Evolutionary conservation across 2,113 vertebrate species (phyloP), one percentile per base, ranked within the genome.

Genomic region (Peromyscus leucopus): DNA sequence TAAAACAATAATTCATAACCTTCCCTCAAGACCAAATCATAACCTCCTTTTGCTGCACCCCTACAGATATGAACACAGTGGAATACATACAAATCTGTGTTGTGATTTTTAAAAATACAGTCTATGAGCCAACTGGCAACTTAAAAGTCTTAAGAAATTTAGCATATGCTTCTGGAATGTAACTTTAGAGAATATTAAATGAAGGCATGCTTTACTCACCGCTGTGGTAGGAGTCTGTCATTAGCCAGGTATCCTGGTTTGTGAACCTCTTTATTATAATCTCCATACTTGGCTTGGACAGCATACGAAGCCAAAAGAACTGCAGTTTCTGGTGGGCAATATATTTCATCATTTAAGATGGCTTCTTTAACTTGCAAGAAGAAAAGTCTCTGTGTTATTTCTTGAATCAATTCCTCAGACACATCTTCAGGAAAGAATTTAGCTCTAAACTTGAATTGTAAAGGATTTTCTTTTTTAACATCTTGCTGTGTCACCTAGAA

Each of bases 381-480:
- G 99, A 99, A 99, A 89, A 99, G 99, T 98, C 99, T 99, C 98
- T 99, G 99, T 8, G 99, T 99, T 98, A 99, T 99, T 98, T 99
- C 99, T 98, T 99, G 99, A 98, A 99, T 99, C 87, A 99, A 98
- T 95, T 99, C 99, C 98, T 99, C 99, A 28, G 99, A 99, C 85
- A 99, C 99, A 91, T 99, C 99, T 98, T 99, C 99, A 39, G 99
- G 99, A 98, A 99, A 99, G 98, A 99, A 99, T 98, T 99, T 99
- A 96, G 99, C 99, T 98, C 99, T 99, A 98, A 99, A 99, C 89
- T 99, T 99, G 97, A 99, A 99, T 98, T 99, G 99, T 93, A 99
- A 98, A 74, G 99, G 99, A 98, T 99, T 99, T 98, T 99, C 99
- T 98, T 99, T 99, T 98, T 99, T 99, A 96, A 99, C 99, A 95